Evolutionary conservation across 2,113 vertebrate genomes (phyloP).

Genomic region (Rhinoptilus africanus): DNA sequence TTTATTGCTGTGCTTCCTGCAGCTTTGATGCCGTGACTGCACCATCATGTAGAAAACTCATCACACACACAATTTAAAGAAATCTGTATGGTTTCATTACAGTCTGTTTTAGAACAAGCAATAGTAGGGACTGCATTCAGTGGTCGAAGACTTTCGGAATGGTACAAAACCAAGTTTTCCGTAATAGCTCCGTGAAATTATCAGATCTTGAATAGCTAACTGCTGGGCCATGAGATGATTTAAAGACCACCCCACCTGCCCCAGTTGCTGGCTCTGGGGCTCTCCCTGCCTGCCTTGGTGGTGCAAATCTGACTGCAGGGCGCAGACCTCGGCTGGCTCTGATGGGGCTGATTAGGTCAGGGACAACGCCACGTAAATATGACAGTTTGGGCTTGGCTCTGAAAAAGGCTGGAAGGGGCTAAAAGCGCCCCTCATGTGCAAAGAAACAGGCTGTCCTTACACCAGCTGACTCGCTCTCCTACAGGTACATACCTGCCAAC

Average conservation of each 20-base stretch:
- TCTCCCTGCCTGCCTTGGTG: not conserved
- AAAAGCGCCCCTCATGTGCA: not conserved
- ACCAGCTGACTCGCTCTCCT: no score
- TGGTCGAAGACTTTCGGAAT: not conserved
- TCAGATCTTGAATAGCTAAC: not conserved
- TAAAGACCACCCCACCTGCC: not conserved
- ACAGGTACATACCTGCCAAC: not conserved
- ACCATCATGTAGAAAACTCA: not conserved
- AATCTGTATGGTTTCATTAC: not conserved
- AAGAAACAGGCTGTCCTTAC: not conserved
- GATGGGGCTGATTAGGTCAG: not conserved
- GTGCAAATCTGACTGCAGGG: not conserved
- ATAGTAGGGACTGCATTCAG: not conserved
- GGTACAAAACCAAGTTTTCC: not conserved
- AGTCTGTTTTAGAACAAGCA: not conserved
- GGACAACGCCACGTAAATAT: rapidly evolving
- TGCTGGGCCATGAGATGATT: not conserved
- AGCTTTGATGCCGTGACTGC: not conserved
- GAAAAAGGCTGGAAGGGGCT: not conserved
- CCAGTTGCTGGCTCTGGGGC: not conserved
- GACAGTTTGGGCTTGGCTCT: not conserved
- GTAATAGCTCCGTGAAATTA: not conserved
- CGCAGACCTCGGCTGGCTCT: not conserved
- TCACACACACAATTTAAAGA: not conserved
- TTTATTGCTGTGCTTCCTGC: constrained; percentile 8